Evolutionary conservation across 2,113 vertebrate genomes (phyloP).

Genomic region (Trogon surrucura): DNA sequence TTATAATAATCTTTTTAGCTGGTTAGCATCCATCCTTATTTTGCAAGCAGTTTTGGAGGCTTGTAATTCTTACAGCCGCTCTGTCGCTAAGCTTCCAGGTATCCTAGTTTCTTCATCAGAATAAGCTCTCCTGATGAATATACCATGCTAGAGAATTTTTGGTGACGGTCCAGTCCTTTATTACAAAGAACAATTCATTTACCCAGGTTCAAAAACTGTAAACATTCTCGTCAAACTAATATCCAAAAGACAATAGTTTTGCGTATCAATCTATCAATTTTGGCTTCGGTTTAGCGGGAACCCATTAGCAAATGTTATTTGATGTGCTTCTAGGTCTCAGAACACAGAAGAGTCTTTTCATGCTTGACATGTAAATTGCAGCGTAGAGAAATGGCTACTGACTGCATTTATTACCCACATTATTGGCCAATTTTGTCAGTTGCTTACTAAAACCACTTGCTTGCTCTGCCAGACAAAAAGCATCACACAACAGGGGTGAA

Average conservation of each 20-base stretch:
- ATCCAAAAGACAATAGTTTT: neutral
- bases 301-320: conserved; percentile 42
- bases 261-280: conserved; percentile 7
- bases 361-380: conserved; percentile 61
- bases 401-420: conserved; percentile 55
- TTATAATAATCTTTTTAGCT: neutral
- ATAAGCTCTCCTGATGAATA: neutral
- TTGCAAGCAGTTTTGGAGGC: neutral
- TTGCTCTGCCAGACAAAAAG: neutral
- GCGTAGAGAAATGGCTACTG: neutral
- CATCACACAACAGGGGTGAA: neutral
- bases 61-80: neutral
- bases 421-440: conserved; percentile 66
- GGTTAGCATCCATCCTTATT: neutral
- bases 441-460: conserved; percentile 22
- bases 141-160: neutral
- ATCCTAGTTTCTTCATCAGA: neutral
- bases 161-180: neutral
- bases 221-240: neutral
- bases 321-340: neutral
- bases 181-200: neutral
- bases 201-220: neutral
- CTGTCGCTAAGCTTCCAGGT: neutral
- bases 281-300: neutral
- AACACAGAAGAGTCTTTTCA: conserved; percentile 24